These are phyloP conservation scores for Cheumatopsyche charites DNA, from an alignment of 1,140 invertebrate genomes.

Conservation along the genomic window DNA sequence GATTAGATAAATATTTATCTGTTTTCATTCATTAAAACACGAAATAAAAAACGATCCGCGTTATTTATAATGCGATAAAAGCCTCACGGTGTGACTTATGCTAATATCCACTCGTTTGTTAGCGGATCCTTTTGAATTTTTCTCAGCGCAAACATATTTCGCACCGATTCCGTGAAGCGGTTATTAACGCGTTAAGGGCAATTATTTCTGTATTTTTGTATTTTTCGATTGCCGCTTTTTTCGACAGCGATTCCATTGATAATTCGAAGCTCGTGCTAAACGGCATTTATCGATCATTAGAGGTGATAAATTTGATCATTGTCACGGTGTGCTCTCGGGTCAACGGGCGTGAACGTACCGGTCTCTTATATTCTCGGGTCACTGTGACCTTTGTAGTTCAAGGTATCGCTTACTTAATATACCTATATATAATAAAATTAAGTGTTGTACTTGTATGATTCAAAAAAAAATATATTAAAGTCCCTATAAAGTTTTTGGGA, in stretches of 20 bases:
- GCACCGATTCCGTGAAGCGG: neutral
- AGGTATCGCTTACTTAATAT: neutral
- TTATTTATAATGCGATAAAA: too few species aligned
- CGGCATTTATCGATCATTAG: conserved; percentile 16
- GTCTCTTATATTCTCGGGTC: conserved; percentile 6
- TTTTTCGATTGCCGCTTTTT: too few species aligned
- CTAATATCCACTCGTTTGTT: too few species aligned
- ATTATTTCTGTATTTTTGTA: too few species aligned
- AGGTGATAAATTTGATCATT: conserved; percentile 30
- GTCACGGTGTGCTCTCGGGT: conserved; percentile 5
- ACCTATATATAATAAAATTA: too few species aligned
- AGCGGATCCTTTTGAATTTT: neutral
- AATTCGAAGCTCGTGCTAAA: conserved; percentile 16
- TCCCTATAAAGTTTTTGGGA: too few species aligned
- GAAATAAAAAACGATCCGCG: too few species aligned
- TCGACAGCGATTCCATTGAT: neutral
- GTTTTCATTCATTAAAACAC: too few species aligned
- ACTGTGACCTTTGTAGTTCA: conserved; percentile 24
- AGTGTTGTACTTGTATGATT: too few species aligned
- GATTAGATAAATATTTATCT: too few species aligned
- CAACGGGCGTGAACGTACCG: conserved; percentile 17
- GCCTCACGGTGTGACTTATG: too few species aligned
- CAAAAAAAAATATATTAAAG: too few species aligned
- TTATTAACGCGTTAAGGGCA: neutral
- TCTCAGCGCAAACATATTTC: neutral